These are phyloP conservation scores for Rhingia rostrata DNA, from an alignment of 2,888 invertebrate species.

Conservation along the genomic window DNA sequence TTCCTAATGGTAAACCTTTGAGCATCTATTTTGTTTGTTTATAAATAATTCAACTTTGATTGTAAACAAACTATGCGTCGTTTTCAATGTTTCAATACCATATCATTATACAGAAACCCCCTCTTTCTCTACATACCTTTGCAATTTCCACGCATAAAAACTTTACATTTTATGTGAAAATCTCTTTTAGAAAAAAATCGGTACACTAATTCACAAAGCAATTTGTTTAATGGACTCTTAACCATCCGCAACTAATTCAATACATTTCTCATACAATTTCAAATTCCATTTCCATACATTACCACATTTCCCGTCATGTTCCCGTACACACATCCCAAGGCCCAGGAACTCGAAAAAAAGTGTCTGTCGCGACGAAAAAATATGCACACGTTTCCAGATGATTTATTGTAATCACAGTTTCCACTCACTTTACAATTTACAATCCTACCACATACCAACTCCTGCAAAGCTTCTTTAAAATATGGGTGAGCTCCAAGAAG, in stretches of 20 bases:
- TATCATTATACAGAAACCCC: too few relatives aligned
- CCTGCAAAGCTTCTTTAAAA: conserved; percentile 21
- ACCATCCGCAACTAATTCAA: conserved; percentile 47
- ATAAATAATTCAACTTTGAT: too few relatives aligned
- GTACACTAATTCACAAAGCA: conserved; percentile 36
- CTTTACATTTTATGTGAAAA: too few relatives aligned
- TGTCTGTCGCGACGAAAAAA: conserved; percentile 48
- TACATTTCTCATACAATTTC: conserved; percentile 34
- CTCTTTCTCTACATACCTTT: too few relatives aligned
- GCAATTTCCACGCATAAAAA: too few relatives aligned
- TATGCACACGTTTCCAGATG: conserved; percentile 64
- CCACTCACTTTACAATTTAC: conserved; percentile 65
- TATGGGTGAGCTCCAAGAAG: conserved; percentile 21
- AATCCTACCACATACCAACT: conserved; percentile 10
- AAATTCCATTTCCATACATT: conserved; percentile 44
- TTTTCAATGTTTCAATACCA: too few relatives aligned
- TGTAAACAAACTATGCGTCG: too few relatives aligned
- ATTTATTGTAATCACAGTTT: conserved; percentile 71
- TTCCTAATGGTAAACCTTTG: too few relatives aligned
- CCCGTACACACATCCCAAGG: background rate
- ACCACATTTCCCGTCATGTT: conserved; percentile 42
- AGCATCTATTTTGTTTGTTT: too few relatives aligned
- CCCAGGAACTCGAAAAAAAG: background rate
- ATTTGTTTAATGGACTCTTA: conserved; percentile 63
- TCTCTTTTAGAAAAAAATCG: too few relatives aligned